Evolutionary conservation across 1,140 invertebrate genomes (phyloP), one percentile per base, ranked within the genome.

Genomic region (Druon quercuslanigerum): DNA sequence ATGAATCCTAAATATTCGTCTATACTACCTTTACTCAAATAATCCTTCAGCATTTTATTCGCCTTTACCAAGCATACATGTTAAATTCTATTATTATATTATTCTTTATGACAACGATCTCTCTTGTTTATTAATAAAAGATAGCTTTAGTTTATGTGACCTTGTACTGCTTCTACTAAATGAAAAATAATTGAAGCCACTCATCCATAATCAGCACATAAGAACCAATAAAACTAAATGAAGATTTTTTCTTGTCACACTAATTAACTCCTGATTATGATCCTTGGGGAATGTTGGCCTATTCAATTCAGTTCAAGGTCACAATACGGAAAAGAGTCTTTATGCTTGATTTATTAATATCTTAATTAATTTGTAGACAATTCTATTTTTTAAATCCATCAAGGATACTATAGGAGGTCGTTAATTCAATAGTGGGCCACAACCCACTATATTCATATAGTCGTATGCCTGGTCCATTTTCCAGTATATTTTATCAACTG

Each of bases 401-500:
- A 4, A 46, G 17, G 40, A 57, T 13, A 50, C 60, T 56, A 60
- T 40, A 46, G 17, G 50, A 46, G 40, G 40, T 46, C 8, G 40
- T 11, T 46, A 9, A 46, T 46, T 11, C 40, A 9, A 46, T 46
- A 46, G 0, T 7, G 1, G 40, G 9, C 4, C 40, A 60, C 50
- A 56, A 57, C 40, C n/a, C 9, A 50, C 17, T 70, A 71, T 51
- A 70, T 3, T 25, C 25, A 25, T 20, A 2, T 75, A 70, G 14
- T 66, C n/a, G 17, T 51, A 16, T 25, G 50, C 25, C 20, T 72
- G 46, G 50, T 50, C 40, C 33, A 74, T 71, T 74, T 19, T 71
- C 19, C 40, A 56, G 17, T 52, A 71, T 66, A n/a, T 56, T 71
- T 51, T 75, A 72, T 73, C 66, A 79, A 56, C 5, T 66, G 33